Evolutionary conservation across 2,888 invertebrate species (phyloP), one percentile per base, ranked within the genome.

Genomic region (Leptothorax acervorum): DNA sequence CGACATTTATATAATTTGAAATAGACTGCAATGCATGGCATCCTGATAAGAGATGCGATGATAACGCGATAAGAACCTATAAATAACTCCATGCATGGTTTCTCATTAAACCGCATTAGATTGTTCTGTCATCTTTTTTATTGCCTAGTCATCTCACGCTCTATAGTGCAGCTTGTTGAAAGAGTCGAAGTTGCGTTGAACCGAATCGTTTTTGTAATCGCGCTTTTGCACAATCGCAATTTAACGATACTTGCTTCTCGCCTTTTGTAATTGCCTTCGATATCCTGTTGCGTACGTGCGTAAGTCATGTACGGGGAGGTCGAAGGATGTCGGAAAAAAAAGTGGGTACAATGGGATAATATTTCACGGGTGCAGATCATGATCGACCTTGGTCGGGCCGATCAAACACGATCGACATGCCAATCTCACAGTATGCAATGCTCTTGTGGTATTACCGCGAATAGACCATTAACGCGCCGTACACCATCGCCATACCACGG

Each of bases 291-390:
- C 48, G 48, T 79, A 66, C 35, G 78, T 55, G 51, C 71, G 23
- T 48, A 60, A 60, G 60, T n/a, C 55, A 48, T 87, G 42, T 11
- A 55, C 18, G 35, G 75, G 48, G 35, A 45, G 70, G 53, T 74
- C 85, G 82, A 71, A 73, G 65, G 81, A 82, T 70, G 55, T 23
- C 42, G 65, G 70, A 57, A 75, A 83, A 87, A 84, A 79, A 66
- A 86, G 85, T 82, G 53, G 57, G 87, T 81, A 90, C 90, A 90
- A 90, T 90, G 45, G 86, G 83, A 87, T 92, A 92, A 92, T 92
- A 92, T 92, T 93, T 92, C 90, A 93, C 92, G 92, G 92, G 92
- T 92, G 92, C 92, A 89, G 92, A 93, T 93, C 92, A 90, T 90
- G 93, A 91, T 92, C 93, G 93, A 91, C 94, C 94, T 93, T 93